A percentile compares a stretch with the other conserved stretches of the same genome.
phyloP scores from a whole-genome alignment of 2,113 vertebrate species.

The Actinemys pallida region DNA sequence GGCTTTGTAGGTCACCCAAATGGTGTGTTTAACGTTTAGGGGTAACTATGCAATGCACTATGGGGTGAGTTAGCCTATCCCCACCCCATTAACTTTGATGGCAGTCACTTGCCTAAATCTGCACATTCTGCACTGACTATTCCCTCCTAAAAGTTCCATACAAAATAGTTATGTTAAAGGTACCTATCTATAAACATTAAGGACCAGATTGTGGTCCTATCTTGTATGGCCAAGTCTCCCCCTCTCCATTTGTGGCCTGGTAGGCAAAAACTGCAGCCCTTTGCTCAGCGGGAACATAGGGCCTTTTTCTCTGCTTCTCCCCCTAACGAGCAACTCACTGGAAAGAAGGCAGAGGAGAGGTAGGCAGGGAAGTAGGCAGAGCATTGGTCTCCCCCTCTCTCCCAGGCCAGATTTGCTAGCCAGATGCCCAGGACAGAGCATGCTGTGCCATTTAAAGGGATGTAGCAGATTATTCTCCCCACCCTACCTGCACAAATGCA shows the following conservation, averaged over 20 bases:
- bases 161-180: neutral
- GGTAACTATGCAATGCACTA: neutral
- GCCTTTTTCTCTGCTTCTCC: neutral
- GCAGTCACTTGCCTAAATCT: neutral
- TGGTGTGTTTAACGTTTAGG: neutral
- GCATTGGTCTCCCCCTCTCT: neutral
- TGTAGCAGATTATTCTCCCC: neutral
- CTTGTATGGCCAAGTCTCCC: neutral
- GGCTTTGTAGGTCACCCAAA: neutral
- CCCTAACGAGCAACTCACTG: accelerated
- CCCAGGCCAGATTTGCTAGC: neutral
- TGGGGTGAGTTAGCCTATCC: neutral
- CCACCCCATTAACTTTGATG: neutral
- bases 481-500: accelerated
- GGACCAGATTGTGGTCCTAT: neutral
- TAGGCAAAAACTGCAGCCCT: neutral
- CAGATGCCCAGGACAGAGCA: neutral
- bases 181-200: neutral
- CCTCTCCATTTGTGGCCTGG: neutral
- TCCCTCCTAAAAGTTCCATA: neutral
- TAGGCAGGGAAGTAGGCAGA: neutral
- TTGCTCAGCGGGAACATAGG: neutral
- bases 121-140: neutral
- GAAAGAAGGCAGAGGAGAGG: neutral
- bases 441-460: neutral